Percentiles rank a stretch among this genome's conserved stretches.
Evolutionary conservation across 2,113 vertebrate genomes (phyloP).

Genomic region (Hyaena hyaena): DNA sequence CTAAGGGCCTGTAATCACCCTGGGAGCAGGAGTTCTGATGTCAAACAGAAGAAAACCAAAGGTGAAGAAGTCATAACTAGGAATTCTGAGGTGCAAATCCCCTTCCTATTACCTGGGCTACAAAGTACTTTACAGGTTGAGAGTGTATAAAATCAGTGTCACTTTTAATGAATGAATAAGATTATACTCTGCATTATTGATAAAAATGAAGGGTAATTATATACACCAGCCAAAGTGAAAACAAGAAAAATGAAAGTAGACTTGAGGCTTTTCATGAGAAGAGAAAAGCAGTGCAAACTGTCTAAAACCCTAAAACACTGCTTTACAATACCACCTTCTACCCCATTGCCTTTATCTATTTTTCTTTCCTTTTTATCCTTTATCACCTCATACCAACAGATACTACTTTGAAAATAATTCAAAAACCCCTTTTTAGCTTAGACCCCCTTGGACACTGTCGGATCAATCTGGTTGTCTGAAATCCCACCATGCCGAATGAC

Average conservation of each 20-base stretch:
- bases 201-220: slow-evolving; percentile 36
- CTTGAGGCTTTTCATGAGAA: neutral
- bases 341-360: neutral
- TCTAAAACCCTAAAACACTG: neutral
- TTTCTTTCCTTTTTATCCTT: slow-evolving; percentile 41
- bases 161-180: neutral
- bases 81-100: neutral
- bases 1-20: neutral
- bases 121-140: neutral
- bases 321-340: neutral
- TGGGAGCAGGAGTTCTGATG: neutral
- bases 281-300: neutral
- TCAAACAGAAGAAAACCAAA: neutral
- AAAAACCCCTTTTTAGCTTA: neutral
- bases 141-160: neutral
- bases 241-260: slow-evolving; percentile 42
- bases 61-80: neutral
- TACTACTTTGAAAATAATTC: slow-evolving; percentile 52
- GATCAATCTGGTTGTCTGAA: slow-evolving; percentile 33
- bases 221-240: neutral
- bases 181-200: neutral
- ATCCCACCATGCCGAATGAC: slow-evolving; percentile 35
- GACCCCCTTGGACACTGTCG: neutral
- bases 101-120: neutral
- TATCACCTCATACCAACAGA: slow-evolving; percentile 7